Conservation (phyloP, 2,113 vertebrate genomes). For the Equus przewalskii region DNA sequence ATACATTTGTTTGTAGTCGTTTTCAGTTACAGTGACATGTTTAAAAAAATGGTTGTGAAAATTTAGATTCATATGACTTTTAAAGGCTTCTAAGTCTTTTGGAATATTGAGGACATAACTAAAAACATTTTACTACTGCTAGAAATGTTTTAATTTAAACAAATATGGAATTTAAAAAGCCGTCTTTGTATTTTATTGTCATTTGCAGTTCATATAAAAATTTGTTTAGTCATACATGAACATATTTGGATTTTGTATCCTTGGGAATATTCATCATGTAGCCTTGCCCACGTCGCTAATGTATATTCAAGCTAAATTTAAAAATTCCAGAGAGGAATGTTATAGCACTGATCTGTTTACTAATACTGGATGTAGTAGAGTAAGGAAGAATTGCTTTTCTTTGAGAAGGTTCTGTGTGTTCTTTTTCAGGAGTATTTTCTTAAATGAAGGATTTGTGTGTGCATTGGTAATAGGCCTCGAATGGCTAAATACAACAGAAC, state of each 20-base stretch:
- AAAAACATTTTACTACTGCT: not conserved
- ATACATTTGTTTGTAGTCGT: not conserved
- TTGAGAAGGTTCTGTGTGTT: not conserved
- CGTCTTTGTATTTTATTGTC: slow-evolving; percentile 11
- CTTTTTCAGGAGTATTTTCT: slow-evolving; percentile 60
- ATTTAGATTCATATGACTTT: not conserved
- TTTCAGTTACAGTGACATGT: slow-evolving; percentile 1
- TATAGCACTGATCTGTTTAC: not conserved
- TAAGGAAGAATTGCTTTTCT: slow-evolving; percentile 4
- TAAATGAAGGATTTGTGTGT: not conserved
- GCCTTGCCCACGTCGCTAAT: not conserved
- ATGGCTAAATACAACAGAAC: slow-evolving; percentile 46
- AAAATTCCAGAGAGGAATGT: not conserved
- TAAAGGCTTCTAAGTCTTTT: not conserved
- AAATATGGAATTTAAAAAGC: not conserved
- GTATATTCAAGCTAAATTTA: not conserved
- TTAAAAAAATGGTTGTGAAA: slow-evolving; percentile 31
- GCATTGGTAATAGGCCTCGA: not conserved
- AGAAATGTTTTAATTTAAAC: slow-evolving; percentile 42
- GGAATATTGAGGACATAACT: not conserved
- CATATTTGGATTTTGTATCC: not conserved
- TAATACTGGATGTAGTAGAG: not conserved
- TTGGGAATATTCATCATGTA: not conserved
- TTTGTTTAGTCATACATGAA: not conserved
- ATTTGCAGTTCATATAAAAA: slow-evolving; percentile 39